These are phyloP conservation scores for Furcula furcula DNA, from an alignment of 2,888 invertebrate species.

Conservation along the genomic window DNA sequence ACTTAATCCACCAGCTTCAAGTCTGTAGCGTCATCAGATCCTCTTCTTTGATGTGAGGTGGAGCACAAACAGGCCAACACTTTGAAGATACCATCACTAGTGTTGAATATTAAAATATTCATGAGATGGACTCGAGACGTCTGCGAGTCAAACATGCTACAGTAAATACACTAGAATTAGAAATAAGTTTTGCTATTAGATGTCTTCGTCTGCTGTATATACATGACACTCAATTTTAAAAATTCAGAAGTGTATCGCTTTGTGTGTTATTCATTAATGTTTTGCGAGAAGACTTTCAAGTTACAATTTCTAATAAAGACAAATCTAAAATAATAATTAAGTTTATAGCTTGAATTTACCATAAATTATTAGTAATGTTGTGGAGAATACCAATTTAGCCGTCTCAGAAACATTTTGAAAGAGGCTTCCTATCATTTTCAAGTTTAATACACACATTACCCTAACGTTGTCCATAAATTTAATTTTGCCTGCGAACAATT, in stretches of 20 bases:
- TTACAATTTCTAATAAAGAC: too few relatives aligned
- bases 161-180: slow-evolving; percentile 21
- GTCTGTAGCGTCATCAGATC: slow-evolving; percentile 12
- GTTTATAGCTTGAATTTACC: too few relatives aligned
- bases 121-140: slow-evolving; percentile 34
- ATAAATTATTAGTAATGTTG: too few relatives aligned
- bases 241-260: slow-evolving; percentile 1
- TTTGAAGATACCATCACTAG: slow-evolving; percentile 32
- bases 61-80: slow-evolving; percentile 27
- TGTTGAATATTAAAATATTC: slow-evolving; percentile 58
- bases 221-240: slow-evolving; percentile 6
- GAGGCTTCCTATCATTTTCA: too few relatives aligned
- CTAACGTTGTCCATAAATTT: slow-evolving; percentile 12
- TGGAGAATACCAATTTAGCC: too few relatives aligned
- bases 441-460: slow-evolving; percentile 9
- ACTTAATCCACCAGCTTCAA: slow-evolving; percentile 9
- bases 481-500: slow-evolving; percentile 20
- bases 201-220: slow-evolving; percentile 2
- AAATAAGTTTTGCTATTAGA: slow-evolving; percentile 19
- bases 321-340: too few relatives aligned
- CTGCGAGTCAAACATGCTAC: slow-evolving; percentile 14
- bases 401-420: too few relatives aligned
- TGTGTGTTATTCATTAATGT: too few relatives aligned
- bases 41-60: slow-evolving; percentile 27
- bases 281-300: too few relatives aligned